Conservation (phyloP, 1,140 invertebrate species). For the Helicoverpa armigera region DNA sequence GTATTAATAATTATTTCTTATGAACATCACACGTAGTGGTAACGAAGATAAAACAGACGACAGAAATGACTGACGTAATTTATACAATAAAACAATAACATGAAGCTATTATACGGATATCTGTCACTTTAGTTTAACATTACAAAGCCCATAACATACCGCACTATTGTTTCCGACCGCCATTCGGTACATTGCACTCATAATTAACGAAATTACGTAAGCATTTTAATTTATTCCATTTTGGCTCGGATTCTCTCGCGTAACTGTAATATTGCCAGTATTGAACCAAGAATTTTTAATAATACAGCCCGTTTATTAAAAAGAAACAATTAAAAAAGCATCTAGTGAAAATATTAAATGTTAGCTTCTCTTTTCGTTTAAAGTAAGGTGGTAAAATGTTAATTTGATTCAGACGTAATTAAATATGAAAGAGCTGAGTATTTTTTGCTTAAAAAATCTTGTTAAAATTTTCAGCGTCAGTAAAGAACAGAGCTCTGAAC, state of each 20-base stretch:
- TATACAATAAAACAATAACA: conserved; percentile 3
- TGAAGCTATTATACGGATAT: conserved; percentile 22
- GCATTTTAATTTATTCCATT: conserved; percentile 43
- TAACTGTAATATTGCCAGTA: conserved; percentile 33
- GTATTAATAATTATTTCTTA: too few relatives aligned
- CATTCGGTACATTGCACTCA: conserved; percentile 48
- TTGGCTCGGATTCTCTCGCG: conserved; percentile 5
- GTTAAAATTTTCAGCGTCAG: not conserved
- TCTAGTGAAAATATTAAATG: conserved; percentile 3
- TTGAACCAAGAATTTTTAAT: conserved; percentile 42
- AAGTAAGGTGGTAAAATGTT: conserved; percentile 11
- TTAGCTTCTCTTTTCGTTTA: not conserved
- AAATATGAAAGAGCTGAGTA: not conserved
- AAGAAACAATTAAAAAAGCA: conserved; percentile 20
- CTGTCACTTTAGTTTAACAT: conserved; percentile 25
- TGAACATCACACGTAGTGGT: too few relatives aligned
- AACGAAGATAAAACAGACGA: not conserved
- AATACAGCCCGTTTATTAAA: conserved; percentile 22
- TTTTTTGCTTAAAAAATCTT: not conserved
- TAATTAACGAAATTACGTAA: conserved; percentile 44
- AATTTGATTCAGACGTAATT: conserved; percentile 22
- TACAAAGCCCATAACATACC: conserved; percentile 30
- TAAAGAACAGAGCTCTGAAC: too few relatives aligned
- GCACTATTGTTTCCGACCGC: conserved; percentile 29
- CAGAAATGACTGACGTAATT: conserved; percentile 21